Evolutionary conservation across 2,113 vertebrate species (phyloP).

Genomic region (Tragelaphus buxtoni): DNA sequence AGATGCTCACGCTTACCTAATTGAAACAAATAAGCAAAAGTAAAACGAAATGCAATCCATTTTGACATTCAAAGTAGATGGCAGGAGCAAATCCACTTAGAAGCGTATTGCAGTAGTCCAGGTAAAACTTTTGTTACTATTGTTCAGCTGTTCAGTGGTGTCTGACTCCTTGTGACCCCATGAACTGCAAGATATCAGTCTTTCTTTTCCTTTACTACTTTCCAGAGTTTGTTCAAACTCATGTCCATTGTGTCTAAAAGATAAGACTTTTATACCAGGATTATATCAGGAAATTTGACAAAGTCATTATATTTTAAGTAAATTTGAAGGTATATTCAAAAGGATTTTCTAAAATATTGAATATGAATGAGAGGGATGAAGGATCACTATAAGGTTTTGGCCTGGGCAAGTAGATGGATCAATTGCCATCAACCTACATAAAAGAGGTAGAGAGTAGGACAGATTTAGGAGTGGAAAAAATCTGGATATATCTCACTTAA

Average conservation of each 20-base stretch:
- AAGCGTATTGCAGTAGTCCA: neutral
- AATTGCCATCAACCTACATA: neutral
- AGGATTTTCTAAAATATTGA: neutral
- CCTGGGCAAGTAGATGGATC: neutral
- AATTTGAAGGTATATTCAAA: neutral
- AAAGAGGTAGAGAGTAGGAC: neutral
- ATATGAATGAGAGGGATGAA: neutral
- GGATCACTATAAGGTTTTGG: neutral
- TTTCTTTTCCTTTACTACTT: neutral
- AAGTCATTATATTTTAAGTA: neutral
- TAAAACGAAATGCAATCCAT: neutral
- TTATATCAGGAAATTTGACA: neutral
- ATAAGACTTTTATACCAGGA: neutral
- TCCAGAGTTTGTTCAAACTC: neutral
- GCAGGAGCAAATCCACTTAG: neutral
- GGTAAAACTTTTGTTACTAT: neutral
- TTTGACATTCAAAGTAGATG: neutral
- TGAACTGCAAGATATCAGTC: neutral
- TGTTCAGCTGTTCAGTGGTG: accelerated
- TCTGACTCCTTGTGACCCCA: neutral
- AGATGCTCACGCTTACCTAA: neutral
- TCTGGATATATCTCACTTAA: neutral
- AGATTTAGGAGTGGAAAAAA: neutral
- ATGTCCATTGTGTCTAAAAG: neutral
- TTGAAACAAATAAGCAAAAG: neutral